These are phyloP conservation scores for Falco cherrug DNA, from an alignment of 2,797 vertebrate genomes.

Conservation along the genomic window DNA sequence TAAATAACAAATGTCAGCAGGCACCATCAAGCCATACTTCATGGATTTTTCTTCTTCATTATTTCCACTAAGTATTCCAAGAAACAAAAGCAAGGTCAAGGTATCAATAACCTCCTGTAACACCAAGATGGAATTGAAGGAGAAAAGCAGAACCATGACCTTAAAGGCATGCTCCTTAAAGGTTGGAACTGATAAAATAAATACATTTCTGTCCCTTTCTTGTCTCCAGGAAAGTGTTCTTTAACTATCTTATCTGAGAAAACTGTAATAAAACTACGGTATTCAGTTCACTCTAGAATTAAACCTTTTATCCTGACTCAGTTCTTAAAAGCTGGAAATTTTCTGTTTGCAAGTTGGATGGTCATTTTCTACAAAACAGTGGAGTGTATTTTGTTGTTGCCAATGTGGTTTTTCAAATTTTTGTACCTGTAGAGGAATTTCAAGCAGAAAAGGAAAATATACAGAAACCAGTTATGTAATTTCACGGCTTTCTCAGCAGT, in stretches of 20 bases:
- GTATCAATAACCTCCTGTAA: background rate
- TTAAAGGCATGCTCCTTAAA: background rate
- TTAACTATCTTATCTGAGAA: background rate
- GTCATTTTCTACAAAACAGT: background rate
- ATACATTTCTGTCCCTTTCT: background rate
- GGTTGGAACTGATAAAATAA: background rate
- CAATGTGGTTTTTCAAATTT: background rate
- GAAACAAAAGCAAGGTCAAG: background rate
- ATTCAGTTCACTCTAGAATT: background rate
- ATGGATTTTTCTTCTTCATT: background rate
- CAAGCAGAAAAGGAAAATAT: background rate
- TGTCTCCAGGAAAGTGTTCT: background rate
- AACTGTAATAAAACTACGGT: background rate
- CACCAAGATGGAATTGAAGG: background rate
- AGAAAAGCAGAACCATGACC: background rate
- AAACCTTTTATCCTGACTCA: background rate
- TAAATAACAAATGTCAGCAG: background rate
- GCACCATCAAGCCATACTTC: background rate
- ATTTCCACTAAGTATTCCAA: background rate
- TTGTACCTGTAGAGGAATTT: background rate
- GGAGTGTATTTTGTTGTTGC: background rate
- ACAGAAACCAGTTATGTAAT: background rate
- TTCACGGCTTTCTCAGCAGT: background rate
- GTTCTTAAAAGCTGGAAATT: background rate
- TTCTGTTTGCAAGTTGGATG: background rate